These are phyloP conservation scores for Junco hyemalis DNA, from an alignment of 2,113 vertebrate species.

Conservation along the genomic window DNA sequence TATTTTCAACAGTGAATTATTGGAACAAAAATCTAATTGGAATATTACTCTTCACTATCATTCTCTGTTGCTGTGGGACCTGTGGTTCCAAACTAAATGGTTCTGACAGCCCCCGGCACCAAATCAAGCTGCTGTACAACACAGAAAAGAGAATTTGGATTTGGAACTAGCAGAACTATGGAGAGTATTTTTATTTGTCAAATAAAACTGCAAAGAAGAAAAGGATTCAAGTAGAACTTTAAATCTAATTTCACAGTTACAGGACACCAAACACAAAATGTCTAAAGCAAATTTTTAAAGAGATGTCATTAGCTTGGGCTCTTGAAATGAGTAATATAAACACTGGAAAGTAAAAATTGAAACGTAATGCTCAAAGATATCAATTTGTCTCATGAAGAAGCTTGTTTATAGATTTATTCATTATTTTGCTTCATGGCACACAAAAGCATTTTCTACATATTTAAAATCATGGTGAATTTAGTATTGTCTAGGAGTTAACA, in stretches of 20 bases:
- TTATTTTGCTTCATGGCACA: slow-evolving; percentile 31
- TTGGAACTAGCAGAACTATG: not conserved
- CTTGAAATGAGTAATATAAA: not conserved
- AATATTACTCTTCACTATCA: not conserved
- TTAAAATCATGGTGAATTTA: slow-evolving; percentile 41
- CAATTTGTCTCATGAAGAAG: not conserved
- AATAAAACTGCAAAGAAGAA: not conserved
- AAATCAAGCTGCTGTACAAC: not conserved
- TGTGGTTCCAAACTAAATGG: not conserved
- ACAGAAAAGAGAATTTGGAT: not conserved
- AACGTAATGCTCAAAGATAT: not conserved
- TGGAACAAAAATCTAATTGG: not conserved
- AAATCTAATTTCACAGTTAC: slow-evolving; percentile 11
- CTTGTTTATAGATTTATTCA: slow-evolving; percentile 17
- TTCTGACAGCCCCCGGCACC: not conserved
- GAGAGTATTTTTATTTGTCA: not conserved
- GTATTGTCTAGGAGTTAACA: slow-evolving; percentile 12
- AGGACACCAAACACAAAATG: not conserved
- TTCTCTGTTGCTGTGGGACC: not conserved
- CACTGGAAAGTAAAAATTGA: not conserved
- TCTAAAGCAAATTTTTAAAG: not conserved
- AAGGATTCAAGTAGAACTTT: not conserved
- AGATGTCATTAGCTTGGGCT: not conserved
- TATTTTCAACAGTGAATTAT: not conserved
- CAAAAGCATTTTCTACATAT: slow-evolving; percentile 15